phyloP scores from a whole-genome alignment of 2,113 vertebrate species.

The Patagioenas fasciata region DNA sequence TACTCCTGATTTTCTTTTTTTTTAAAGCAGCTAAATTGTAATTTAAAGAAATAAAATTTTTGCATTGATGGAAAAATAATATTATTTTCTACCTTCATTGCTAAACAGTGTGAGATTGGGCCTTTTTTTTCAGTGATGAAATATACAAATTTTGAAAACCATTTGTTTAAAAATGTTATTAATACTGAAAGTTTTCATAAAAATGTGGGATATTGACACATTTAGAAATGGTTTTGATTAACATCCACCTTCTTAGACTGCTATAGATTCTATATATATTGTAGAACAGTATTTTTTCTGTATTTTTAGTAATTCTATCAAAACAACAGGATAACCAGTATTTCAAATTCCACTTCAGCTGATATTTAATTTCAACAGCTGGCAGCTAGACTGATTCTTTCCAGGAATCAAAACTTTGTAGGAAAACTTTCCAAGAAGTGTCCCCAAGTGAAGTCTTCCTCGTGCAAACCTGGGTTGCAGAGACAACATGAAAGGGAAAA shows the following conservation, averaged over 20 bases:
- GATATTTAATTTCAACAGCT: not conserved
- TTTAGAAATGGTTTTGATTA: not conserved
- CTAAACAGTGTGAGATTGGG: not conserved
- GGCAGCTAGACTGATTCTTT: not conserved
- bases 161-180: not conserved
- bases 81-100: not conserved
- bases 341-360: not conserved
- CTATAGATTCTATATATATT: not conserved
- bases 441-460: not conserved
- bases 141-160: not conserved
- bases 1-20: not conserved
- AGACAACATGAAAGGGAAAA: not conserved
- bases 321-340: not conserved
- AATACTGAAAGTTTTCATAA: not conserved
- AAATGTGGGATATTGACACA: not conserved
- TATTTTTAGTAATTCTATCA: not conserved
- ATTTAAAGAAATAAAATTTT: not conserved
- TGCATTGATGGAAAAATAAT: not conserved
- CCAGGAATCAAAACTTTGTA: not conserved
- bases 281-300: not conserved
- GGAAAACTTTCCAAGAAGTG: not conserved
- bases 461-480: not conserved
- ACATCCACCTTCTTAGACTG: not conserved
- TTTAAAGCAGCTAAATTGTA: not conserved
- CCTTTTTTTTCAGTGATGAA: not conserved